Evolutionary conservation across 2,888 invertebrate species (phyloP).

Genomic region (Campoletis raptor): DNA sequence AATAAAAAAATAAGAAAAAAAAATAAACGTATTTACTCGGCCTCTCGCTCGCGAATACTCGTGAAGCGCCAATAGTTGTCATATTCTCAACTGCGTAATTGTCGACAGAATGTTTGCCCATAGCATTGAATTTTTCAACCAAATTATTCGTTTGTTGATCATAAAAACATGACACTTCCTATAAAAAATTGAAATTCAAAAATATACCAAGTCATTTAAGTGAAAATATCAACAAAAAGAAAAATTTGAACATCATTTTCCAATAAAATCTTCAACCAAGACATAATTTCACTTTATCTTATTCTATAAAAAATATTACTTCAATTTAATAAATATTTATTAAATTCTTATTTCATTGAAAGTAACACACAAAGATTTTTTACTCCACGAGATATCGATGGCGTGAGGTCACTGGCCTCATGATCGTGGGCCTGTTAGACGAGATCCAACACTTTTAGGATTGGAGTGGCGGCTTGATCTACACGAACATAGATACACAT

Average conservation of each 20-base stretch:
- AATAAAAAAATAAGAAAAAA: background rate
- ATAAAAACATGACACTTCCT: background rate
- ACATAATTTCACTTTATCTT: background rate
- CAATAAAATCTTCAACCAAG: background rate
- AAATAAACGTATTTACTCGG: conserved; percentile 47
- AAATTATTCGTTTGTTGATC: background rate
- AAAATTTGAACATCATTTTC: background rate
- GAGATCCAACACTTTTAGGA: conserved; percentile 42
- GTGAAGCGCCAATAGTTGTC: conserved; percentile 22
- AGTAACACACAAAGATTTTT: background rate
- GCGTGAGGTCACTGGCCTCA: conserved; percentile 60
- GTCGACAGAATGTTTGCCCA: background rate
- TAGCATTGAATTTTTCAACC: background rate
- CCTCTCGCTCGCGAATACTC: conserved; percentile 25
- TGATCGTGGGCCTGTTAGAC: conserved; percentile 46
- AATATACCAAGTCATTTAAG: background rate
- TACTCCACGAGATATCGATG: conserved; percentile 44
- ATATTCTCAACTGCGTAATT: background rate
- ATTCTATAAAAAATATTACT: background rate
- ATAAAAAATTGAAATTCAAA: background rate
- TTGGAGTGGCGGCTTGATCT: conserved; percentile 10
- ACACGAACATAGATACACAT: background rate
- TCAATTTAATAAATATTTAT: background rate
- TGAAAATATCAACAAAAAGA: background rate
- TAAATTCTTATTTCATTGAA: background rate